Evolutionary conservation across 64 coral and sea anemone genomes (phyloP), one percentile per base, ranked within the genome.

Genomic region (Actinia equina): DNA sequence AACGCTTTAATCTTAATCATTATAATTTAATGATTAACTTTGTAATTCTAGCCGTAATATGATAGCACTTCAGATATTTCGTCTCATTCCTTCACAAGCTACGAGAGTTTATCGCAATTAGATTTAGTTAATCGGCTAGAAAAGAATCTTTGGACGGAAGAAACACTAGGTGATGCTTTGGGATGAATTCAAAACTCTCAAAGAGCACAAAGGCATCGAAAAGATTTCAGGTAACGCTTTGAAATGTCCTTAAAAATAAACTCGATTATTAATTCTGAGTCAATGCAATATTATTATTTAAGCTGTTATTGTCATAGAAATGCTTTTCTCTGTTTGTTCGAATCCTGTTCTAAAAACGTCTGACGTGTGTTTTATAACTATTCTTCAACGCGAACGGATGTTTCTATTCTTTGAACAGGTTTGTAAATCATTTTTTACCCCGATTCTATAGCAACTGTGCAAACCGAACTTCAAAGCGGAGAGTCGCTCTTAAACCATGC

Each of bases 21-120:
- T 74, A 41, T 26, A 7, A 74, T 74, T 74, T 74, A 74, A 74
- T 74, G 69, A 74, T 74, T 74, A 74, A 74, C 69, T 74, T 12
- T 2, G 69, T 74, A 74, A 74, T 74, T 30, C 69, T 74, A 74
- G 26, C 69, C 26, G 67, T 74, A 12, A 74, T 74, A 30, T 37
- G 69, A 74, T 74, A 74, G 69, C 41, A 23, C 69, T 74, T 74
- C 17, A 74, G 19, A 37, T 74, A 74, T 74, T 74, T 74, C 11
- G 12, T 13, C 4, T 74, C 11, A 74, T 74, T 74, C 69, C 69
- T 41, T 23, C 41, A 74, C 69, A 65, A 65, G 62, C 4, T 19
- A 0, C 62, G 22, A 65, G 58, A n/a, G 5, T 65, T 23, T 65
- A 65, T 65, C 7, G 22, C 22, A 23, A 65, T 6, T 10, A 65